Percentiles rank a stretch among this genome's conserved stretches.
Conservation (phyloP, 1,140 invertebrate genomes). For the Armadillidium nasatum region DNA sequence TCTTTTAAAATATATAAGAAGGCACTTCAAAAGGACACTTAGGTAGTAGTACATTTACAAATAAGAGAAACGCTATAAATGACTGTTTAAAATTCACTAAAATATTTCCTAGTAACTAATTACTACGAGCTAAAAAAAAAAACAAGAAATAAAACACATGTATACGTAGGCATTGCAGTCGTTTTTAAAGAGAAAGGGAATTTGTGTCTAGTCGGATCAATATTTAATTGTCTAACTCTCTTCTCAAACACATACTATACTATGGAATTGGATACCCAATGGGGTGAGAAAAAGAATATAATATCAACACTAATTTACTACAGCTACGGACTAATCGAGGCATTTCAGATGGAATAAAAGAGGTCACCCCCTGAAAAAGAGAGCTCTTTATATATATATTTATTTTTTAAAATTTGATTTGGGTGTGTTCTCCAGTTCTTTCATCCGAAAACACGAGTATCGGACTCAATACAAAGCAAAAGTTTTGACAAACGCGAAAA, state of each 20-base stretch:
- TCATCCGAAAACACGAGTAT: not conserved
- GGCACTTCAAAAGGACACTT: slow-evolving; percentile 3
- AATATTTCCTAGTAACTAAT: not conserved
- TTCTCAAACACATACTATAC: not conserved
- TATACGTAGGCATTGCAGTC: not conserved
- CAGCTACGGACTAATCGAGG: not conserved
- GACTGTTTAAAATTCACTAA: no score
- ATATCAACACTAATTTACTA: not conserved
- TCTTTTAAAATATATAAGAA: not conserved
- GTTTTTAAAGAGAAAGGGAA: not conserved
- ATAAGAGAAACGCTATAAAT: not conserved
- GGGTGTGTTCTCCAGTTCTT: not conserved
- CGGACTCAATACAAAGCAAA: not conserved
- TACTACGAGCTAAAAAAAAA: slow-evolving; percentile 4
- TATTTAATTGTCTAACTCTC: not conserved
- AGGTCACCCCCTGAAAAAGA: not conserved
- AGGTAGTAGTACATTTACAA: slow-evolving; percentile 2
- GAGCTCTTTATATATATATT: no score
- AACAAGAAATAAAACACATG: not conserved
- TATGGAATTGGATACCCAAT: not conserved
- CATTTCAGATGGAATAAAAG: not conserved
- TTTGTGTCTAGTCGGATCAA: not conserved
- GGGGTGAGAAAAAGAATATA: not conserved
- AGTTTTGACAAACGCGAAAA: not conserved
- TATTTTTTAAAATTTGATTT: not conserved